Conservation (phyloP, 2,888 invertebrate species). For the Rotaria macrura region DNA sequence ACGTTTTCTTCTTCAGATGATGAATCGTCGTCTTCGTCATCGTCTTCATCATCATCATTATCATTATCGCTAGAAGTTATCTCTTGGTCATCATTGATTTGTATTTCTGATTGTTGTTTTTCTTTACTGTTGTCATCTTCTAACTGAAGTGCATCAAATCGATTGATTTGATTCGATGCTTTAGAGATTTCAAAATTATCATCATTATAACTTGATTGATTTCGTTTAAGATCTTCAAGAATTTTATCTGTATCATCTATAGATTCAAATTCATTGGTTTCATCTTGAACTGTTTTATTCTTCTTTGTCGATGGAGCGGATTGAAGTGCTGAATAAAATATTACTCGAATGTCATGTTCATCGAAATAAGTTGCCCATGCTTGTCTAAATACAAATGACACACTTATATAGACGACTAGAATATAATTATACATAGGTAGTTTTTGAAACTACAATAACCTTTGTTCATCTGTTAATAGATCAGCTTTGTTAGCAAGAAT, state of each 20-base stretch:
- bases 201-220: background rate
- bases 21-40: conserved; percentile 39
- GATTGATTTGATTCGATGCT: background rate
- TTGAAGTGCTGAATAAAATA: conserved; percentile 75
- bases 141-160: background rate
- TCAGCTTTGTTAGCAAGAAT: conserved; percentile 91
- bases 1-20: conserved; percentile 37
- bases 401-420: too few relatives aligned
- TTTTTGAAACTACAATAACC: conserved; percentile 46
- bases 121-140: conserved; percentile 20
- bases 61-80: conserved; percentile 19
- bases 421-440: too few relatives aligned
- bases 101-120: conserved; percentile 34
- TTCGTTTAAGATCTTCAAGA: background rate
- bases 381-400: background rate
- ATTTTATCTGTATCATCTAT: conserved; percentile 27
- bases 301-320: background rate
- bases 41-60: conserved; percentile 36
- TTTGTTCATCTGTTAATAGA: conserved; percentile 67
- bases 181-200: conserved; percentile 1
- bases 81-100: background rate
- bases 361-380: conserved; percentile 76
- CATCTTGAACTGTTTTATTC: conserved; percentile 43
- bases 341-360: conserved; percentile 60
- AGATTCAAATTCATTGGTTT: conserved; percentile 38